Evolutionary conservation across 2,888 invertebrate genomes (phyloP).

Genomic region (Campoplex capitator): DNA sequence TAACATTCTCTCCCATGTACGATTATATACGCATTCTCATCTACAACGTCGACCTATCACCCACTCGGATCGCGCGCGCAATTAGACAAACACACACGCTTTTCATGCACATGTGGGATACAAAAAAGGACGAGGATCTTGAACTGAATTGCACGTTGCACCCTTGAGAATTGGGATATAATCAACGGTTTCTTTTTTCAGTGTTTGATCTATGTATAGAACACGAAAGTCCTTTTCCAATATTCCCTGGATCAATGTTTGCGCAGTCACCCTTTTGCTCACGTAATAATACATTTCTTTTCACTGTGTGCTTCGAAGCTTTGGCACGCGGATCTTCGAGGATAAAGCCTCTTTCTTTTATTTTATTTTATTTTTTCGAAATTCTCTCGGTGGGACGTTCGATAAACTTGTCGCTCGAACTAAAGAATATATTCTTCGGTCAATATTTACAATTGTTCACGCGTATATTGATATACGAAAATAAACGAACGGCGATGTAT

Average conservation of each 20-base stretch:
- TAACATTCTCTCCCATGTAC: constrained; percentile 38
- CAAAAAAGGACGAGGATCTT: background rate
- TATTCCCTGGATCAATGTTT: constrained; percentile 64
- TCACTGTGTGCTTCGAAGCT: constrained; percentile 9
- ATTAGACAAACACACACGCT: constrained; percentile 12
- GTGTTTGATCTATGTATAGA: constrained; percentile 19
- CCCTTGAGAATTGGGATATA: constrained; percentile 6
- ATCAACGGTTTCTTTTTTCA: background rate
- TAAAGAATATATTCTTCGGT: constrained; percentile 22
- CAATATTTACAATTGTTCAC: constrained; percentile 43
- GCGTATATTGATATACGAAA: constrained; percentile 21
- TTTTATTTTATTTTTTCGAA: background rate
- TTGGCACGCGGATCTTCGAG: constrained; percentile 35
- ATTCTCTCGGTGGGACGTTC: constrained; percentile 11
- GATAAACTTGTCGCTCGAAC: constrained; percentile 11
- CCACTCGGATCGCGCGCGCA: constrained; percentile 2
- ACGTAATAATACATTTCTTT: constrained; percentile 53
- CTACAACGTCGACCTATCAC: constrained; percentile 7
- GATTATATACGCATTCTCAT: constrained; percentile 4
- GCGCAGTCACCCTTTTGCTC: constrained; percentile 48
- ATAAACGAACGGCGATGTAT: background rate
- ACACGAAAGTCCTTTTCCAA: constrained; percentile 61
- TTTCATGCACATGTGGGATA: background rate
- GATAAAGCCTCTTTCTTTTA: background rate
- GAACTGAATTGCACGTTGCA: background rate